A percentile compares a stretch with the other conserved stretches of the same genome.
Conservation (phyloP, 92 coral and sea anemone genomes). For the Porites evermanni region DNA sequence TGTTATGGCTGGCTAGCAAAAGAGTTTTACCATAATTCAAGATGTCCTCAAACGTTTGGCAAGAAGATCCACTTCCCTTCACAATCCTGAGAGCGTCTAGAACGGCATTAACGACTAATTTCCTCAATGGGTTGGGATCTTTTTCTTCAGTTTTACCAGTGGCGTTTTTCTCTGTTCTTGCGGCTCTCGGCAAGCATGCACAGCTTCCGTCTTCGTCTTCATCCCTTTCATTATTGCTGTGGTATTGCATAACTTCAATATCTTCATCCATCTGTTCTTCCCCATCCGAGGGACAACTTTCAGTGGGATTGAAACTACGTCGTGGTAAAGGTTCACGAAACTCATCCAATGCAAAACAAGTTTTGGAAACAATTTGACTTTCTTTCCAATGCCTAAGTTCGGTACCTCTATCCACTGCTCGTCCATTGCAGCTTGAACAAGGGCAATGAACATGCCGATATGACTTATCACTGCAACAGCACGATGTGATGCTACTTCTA, state of each 20-base stretch:
- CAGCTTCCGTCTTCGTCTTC: conserved; percentile 25
- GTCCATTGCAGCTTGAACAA: conserved; percentile 65
- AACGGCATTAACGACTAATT: no score
- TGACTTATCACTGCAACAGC: conserved; percentile 61
- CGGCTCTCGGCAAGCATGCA: conserved; percentile 2
- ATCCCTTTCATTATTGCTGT: conserved; percentile 20
- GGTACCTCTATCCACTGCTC: conserved; percentile 73
- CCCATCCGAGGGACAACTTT: conserved; percentile 35
- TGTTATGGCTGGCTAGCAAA: no score
- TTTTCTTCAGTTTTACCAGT: neutral
- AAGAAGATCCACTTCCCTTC: no score
- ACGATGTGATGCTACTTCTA: conserved; percentile 49
- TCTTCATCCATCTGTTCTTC: conserved; percentile 34
- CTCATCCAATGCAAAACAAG: conserved; percentile 36
- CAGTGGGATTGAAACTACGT: conserved; percentile 24
- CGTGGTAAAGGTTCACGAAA: conserved; percentile 34
- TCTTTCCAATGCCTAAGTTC: conserved; percentile 75
- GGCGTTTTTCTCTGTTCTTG: conserved; percentile 6
- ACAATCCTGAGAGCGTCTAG: no score
- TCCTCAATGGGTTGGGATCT: neutral
- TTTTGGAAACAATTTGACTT: conserved; percentile 26
- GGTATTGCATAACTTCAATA: conserved; percentile 38
- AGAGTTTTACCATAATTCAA: no score
- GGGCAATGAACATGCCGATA: conserved; percentile 84
- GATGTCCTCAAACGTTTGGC: no score